These are phyloP conservation scores for Python bivittatus DNA, from an alignment of 2,113 vertebrate species.

Conservation along the genomic window DNA sequence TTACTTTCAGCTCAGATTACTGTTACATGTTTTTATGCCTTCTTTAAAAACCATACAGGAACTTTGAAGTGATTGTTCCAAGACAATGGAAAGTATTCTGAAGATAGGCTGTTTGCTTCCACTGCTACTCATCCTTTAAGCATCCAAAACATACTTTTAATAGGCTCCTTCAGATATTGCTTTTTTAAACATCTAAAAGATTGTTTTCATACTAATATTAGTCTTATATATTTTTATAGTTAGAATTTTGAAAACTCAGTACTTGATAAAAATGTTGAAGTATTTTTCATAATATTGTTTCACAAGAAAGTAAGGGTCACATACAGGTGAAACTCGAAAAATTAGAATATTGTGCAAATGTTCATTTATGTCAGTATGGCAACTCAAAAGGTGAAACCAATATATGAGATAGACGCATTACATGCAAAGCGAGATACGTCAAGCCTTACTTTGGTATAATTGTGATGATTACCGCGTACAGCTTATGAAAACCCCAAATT, in stretches of 20 bases:
- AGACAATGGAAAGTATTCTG: not conserved
- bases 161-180: not conserved
- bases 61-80: not conserved
- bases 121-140: not conserved
- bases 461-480: too few species aligned
- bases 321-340: too few species aligned
- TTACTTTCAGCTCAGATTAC: not conserved
- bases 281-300: not conserved
- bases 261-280: not conserved
- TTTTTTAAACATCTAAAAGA: not conserved
- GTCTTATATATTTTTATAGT: not conserved
- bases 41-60: not conserved
- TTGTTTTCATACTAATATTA: not conserved
- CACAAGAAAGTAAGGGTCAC: not conserved
- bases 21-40: not conserved
- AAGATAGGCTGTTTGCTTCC: not conserved
- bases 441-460: too few species aligned
- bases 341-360: too few species aligned
- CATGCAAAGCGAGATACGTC: too few species aligned
- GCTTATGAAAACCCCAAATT: too few species aligned
- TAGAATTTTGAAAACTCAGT: not conserved
- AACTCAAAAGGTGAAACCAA: too few species aligned
- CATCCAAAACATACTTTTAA: not conserved
- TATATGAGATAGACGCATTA: too few species aligned
- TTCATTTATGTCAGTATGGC: too few species aligned